Conservation (phyloP, 2,888 invertebrate genomes). For the Lysandra bellargus region DNA sequence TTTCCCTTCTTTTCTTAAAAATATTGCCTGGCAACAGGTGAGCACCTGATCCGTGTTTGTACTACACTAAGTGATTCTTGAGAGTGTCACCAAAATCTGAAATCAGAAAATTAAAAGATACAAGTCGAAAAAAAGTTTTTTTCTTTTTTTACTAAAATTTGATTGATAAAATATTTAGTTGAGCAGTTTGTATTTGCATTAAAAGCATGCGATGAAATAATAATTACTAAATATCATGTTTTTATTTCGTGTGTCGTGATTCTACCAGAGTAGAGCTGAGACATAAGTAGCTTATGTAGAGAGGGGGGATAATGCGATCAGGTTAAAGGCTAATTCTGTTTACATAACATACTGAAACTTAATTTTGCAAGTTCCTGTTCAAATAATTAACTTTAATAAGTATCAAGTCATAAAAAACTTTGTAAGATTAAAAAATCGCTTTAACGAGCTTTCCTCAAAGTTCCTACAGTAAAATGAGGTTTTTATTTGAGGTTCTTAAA, state of each 20-base stretch:
- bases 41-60: neutral
- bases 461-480: conserved; percentile 22
- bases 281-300: conserved; percentile 4
- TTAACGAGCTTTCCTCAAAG: neutral
- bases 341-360: neutral
- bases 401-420: neutral
- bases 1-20: conserved; percentile 52
- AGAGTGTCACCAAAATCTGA: neutral
- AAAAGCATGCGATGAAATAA: neutral
- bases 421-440: neutral
- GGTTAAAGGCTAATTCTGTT: neutral
- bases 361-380: neutral
- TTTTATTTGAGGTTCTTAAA: conserved; percentile 12
- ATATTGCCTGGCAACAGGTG: conserved; percentile 48
- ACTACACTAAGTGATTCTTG: neutral
- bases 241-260: neutral
- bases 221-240: neutral
- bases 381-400: neutral
- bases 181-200: neutral
- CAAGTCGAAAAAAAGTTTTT: too few species aligned
- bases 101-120: too few species aligned
- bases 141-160: too few species aligned
- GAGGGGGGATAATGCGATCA: neutral
- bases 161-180: neutral
- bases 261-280: neutral